These are phyloP conservation scores for Orthochromis malagaraziensis DNA, from an alignment of 2,113 vertebrate species.

Conservation along the genomic window DNA sequence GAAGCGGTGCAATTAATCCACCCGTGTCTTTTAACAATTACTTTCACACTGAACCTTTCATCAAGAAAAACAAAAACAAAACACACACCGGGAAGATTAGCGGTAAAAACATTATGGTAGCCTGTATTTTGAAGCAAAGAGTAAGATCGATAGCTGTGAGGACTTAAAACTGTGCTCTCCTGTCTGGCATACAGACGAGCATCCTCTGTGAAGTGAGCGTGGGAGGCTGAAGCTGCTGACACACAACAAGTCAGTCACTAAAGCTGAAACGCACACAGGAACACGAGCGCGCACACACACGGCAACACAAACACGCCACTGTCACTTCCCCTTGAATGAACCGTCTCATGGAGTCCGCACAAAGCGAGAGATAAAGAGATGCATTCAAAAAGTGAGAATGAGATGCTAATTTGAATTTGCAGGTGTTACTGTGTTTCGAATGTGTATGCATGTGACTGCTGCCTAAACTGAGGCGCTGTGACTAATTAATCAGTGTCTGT, in stretches of 20 bases:
- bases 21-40: background rate
- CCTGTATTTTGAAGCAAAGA: background rate
- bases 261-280: conserved; percentile 33
- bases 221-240: conserved; percentile 58
- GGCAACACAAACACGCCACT: conserved; percentile 49
- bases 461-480: background rate
- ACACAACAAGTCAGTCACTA: conserved; percentile 58
- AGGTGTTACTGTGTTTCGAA: conserved; percentile 9
- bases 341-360: conserved; percentile 16
- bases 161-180: conserved; percentile 34
- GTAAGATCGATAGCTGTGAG: conserved; percentile 15
- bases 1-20: conserved; percentile 7
- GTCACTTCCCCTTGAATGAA: conserved; percentile 50
- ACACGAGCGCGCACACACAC: conserved; percentile 24
- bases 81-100: background rate
- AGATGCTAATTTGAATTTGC: conserved; percentile 26
- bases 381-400: conserved; percentile 32
- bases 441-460: background rate
- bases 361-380: conserved; percentile 17
- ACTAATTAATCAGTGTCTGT: background rate
- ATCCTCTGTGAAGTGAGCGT: conserved; percentile 53
- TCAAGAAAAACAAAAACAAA: background rate
- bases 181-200: conserved; percentile 55
- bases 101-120: background rate
- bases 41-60: background rate